A percentile compares a stretch with the other conserved stretches of the same genome.
Evolutionary conservation across 2,113 vertebrate genomes (phyloP).

Genomic region (Macrotus californicus): DNA sequence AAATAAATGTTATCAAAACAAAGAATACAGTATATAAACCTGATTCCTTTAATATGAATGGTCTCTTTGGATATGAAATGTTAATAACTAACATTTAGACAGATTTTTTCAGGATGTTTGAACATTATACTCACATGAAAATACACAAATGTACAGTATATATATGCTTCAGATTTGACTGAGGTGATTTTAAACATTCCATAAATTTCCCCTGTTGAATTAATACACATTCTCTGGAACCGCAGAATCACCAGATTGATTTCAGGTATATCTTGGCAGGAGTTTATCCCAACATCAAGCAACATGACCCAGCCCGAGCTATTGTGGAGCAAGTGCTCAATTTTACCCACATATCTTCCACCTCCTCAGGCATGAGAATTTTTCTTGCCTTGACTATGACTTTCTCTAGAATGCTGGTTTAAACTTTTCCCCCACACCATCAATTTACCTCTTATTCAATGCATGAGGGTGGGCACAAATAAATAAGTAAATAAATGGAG

Average conservation of each 20-base stretch:
- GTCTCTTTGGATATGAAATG: neutral
- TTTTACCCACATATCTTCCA: no score
- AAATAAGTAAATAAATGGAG: neutral
- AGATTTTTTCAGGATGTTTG: neutral
- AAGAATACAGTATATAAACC: neutral
- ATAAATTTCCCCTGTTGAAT: neutral
- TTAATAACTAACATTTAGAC: neutral
- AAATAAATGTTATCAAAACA: neutral
- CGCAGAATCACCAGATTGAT: neutral
- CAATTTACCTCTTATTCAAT: neutral
- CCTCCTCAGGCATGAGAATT: neutral
- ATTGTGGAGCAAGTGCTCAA: neutral
- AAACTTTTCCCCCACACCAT: neutral
- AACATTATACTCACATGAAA: neutral
- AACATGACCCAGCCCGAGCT: neutral
- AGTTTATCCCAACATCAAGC: neutral
- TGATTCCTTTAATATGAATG: neutral
- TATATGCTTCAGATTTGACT: neutral
- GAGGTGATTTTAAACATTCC: neutral
- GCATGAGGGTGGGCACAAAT: neutral
- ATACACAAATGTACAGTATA: neutral
- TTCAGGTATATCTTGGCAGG: neutral
- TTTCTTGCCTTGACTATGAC: neutral
- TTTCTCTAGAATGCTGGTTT: neutral
- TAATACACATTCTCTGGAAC: neutral